Base-by-base conservation (phyloP, 23 tunicate genomes). In the Botrylloides violaceus region DNA sequence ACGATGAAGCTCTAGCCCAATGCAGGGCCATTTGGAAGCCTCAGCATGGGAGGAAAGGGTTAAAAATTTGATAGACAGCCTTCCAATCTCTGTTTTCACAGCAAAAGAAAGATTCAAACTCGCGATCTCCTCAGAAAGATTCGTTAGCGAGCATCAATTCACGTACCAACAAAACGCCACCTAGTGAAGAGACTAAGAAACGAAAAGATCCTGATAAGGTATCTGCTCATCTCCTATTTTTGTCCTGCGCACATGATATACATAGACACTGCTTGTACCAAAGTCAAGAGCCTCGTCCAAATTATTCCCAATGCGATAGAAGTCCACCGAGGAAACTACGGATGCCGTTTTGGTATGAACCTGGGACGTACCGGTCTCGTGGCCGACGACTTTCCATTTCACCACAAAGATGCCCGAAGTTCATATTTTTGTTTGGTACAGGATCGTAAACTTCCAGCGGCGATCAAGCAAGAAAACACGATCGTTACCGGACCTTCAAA, bases 401-500 rank as follows among this genome's bases (percentile, higher is more conserved):
- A n/a, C n/a, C n/a, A n/a, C n/a, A n/a, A 60, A 60, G 24, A 21
- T 60, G 24, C 6, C 22, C 25, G 7, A 7, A 59, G 23, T 18
- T 59, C 20, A 18, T 59, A 20, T 60, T 60, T 20, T 20, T 23
- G 18, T 60, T 1, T 64, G 21, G 9, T 20, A 5, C 56, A 68
- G 74, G 74, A 68, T 37, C 74, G 74, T 20, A 68, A 68, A 68
- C 74, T 68, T 4, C 74, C 74, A 43, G 58, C 74, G 7, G 20
- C 74, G 20, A 68, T 68, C 21, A 68, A 68, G 58, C 74, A 68
- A 37, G 74, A 68, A 39, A 68, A 68, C 58, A 9, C 74, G 22
- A 36, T 68, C 49, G 74, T 68, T 4, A 43, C 74, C 36, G 58
- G 74, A 5, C 29, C 32, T 20, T 23, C 74, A 4, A 64, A 33